phyloP scores from a whole-genome alignment of 2,113 vertebrate genomes.

The Penelope pileata region DNA sequence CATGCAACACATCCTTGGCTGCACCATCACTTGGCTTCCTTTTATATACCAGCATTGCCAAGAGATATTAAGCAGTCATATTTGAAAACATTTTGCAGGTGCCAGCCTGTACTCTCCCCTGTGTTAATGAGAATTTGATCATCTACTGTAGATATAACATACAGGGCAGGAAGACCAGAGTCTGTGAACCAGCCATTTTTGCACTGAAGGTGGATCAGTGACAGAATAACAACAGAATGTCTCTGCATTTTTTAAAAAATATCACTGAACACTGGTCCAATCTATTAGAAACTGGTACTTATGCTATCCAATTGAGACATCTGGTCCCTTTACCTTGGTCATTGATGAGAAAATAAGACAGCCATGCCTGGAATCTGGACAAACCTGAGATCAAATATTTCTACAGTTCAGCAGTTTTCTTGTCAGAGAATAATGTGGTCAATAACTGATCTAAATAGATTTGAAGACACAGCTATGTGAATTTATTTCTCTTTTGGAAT shows the following conservation, averaged over 20 bases:
- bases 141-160: conserved; percentile 27
- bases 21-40: conserved; percentile 37
- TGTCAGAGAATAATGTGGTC: neutral
- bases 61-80: conserved; percentile 67
- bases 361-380: neutral
- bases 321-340: conserved; percentile 42
- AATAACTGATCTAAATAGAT: neutral
- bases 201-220: neutral
- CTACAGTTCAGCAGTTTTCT: neutral
- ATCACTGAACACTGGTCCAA: neutral
- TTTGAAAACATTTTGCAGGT: conserved; percentile 68
- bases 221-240: conserved; percentile 7
- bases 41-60: conserved; percentile 34
- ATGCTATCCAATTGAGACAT: conserved; percentile 41
- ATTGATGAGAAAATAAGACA: neutral
- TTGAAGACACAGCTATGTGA: neutral
- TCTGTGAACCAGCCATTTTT: conserved; percentile 21
- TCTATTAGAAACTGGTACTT: conserved; percentile 41
- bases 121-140: conserved; percentile 70
- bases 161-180: conserved; percentile 13
- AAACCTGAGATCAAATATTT: conserved; percentile 19
- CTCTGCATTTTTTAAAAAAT: neutral
- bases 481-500: neutral
- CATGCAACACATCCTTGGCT: conserved; percentile 47
- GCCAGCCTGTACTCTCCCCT: conserved; percentile 58